A percentile compares a stretch with the other conserved stretches of the same genome.
phyloP scores from a whole-genome alignment of 2,888 invertebrate species.

The Tetragnatha montana region DNA sequence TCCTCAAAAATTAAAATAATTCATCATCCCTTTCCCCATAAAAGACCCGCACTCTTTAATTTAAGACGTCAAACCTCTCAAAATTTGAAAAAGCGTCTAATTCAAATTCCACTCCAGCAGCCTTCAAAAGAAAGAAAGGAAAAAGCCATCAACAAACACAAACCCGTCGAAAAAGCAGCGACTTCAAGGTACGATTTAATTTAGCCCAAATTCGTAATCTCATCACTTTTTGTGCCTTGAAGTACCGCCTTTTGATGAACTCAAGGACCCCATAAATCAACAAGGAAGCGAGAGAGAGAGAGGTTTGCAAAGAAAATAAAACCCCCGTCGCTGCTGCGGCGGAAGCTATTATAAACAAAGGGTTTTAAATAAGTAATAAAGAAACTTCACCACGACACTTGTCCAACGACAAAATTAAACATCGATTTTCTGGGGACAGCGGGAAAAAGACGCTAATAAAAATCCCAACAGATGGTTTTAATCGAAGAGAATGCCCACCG shows the following conservation, averaged over 20 bases:
- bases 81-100: not conserved
- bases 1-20: too few species aligned
- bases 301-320: constrained; percentile 7
- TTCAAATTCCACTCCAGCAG: not conserved
- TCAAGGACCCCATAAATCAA: not conserved
- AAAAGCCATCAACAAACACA: not conserved
- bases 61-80: not conserved
- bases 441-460: constrained; percentile 37
- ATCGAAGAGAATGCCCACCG: constrained; percentile 44
- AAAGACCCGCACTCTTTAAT: not conserved
- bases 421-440: not conserved
- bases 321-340: not conserved
- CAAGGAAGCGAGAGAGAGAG: not conserved
- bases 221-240: not conserved
- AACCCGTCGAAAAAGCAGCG: not conserved
- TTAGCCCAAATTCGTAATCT: not conserved
- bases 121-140: not conserved
- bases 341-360: not conserved
- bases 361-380: not conserved
- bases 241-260: not conserved
- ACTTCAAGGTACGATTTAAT: not conserved
- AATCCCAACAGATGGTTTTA: constrained; percentile 59
- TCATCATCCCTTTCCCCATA: too few species aligned
- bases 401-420: not conserved
- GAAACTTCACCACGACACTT: not conserved